phyloP scores from a whole-genome alignment of 2,113 vertebrate species.

The Machaerirhynchus nigripectus region DNA sequence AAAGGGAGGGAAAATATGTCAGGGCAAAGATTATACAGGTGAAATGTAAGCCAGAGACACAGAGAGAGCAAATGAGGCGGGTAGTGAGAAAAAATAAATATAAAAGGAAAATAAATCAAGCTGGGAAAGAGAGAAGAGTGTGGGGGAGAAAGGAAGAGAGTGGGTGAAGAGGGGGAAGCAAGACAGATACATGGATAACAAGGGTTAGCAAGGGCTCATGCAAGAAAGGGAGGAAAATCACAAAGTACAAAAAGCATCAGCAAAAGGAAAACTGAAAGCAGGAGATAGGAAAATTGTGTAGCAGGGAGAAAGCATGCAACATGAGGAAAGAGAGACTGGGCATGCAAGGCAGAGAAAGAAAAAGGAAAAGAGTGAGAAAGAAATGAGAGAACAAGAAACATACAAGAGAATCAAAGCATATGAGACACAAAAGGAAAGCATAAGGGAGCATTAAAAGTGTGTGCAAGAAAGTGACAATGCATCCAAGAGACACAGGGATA shows the following conservation, averaged over 20 bases:
- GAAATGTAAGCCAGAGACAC: neutral
- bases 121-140: neutral
- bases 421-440: neutral
- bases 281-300: neutral
- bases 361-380: neutral
- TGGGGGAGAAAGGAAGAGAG: neutral
- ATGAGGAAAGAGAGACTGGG: neutral
- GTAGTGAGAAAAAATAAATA: neutral
- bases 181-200: neutral
- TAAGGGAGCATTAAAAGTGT: neutral
- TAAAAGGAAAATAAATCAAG: neutral
- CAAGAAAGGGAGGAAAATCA: neutral
- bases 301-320: neutral
- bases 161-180: neutral
- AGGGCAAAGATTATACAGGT: neutral
- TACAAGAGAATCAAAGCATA: neutral
- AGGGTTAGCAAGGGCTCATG: neutral
- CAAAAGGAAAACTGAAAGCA: neutral
- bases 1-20: neutral
- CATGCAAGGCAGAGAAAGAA: neutral
- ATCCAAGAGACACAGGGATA: neutral
- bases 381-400: neutral
- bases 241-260: neutral
- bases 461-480: neutral
- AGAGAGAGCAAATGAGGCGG: neutral